A percentile compares a stretch with the other conserved stretches of the same genome.
These are phyloP conservation scores for Tapera naevia DNA, from an alignment of 2,797 vertebrate genomes.

Conservation along the genomic window DNA sequence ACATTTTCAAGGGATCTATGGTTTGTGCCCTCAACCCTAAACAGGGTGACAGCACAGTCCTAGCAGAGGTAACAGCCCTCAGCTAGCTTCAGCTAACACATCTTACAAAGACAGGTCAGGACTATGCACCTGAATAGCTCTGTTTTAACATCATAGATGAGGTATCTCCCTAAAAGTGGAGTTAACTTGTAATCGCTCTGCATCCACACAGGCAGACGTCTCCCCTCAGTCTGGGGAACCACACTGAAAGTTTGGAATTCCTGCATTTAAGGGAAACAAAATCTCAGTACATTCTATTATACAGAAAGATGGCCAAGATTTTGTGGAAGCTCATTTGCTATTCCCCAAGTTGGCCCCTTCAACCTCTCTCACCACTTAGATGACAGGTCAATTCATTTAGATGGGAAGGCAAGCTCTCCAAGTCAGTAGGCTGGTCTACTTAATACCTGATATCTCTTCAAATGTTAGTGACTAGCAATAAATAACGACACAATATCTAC, in stretches of 20 bases:
- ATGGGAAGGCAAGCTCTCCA: background rate
- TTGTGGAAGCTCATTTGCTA: background rate
- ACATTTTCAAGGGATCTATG: background rate
- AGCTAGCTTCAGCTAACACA: background rate
- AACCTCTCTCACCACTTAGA: background rate
- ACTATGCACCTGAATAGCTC: background rate
- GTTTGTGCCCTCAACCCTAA: background rate
- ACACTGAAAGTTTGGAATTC: background rate
- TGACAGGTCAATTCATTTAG: background rate
- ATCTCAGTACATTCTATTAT: background rate
- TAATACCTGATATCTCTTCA: background rate
- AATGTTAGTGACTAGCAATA: background rate
- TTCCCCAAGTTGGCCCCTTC: background rate
- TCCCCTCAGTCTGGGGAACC: background rate
- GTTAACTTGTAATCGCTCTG: background rate
- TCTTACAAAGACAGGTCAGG: background rate
- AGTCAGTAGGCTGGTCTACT: background rate
- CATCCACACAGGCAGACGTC: background rate
- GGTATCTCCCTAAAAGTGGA: background rate
- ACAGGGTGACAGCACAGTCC: accelerated
- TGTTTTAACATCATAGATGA: background rate
- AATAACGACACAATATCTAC: background rate
- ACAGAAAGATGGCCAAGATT: background rate
- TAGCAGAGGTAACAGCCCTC: background rate
- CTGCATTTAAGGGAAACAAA: background rate